Base-by-base conservation (phyloP, 2,113 vertebrate species). In the Diglossa brunneiventris region DNA sequence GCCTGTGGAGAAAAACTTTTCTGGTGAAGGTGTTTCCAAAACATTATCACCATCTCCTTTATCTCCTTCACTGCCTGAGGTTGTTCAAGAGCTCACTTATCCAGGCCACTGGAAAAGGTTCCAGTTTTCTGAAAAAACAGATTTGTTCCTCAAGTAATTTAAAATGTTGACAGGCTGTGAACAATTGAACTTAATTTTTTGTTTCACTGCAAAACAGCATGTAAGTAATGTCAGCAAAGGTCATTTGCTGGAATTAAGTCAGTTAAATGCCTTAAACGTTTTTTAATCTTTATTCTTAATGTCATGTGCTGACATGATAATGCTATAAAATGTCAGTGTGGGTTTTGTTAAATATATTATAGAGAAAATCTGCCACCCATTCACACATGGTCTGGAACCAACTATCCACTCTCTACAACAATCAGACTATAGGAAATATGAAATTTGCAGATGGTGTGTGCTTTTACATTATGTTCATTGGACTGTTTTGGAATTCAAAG, bases 231-330 rank as follows among this genome's bases (percentile, higher is more conserved):
- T 77, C 64, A 87, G 50, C 58, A 83, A 93, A 92, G 24, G 56
- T 76, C 46, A 83, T 41, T 79, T 88, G 59, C 23, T 74, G 55
- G 17, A 94, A 95, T 90, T 50, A 92, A 93, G 56, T 90, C 64
- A 55, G 35, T 74, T 83, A 83, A 92, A 92, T 35, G 24, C 13
- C 75, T 89, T 72, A 90, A 70, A 92, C 55, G 16, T 68, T 92
- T 85, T 94, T 81, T 50, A 70, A 70, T 70, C 79, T 74, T 85
- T 50, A 74, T 42, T 70, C 33, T 55, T 74, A 92, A 92, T 83
- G 35, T 42, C 47, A 55, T 74, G 15, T 77, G 47, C 33, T 89
- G 64, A 47, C 42, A 81, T 55, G 56, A 37, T 74, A 92, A 88
- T 69, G 27, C 28, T 90, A 41, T 53, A 83, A 88, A 95, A 96